Evolutionary conservation across 2,113 vertebrate species (phyloP).

Genomic region (Baryphthengus martii): DNA sequence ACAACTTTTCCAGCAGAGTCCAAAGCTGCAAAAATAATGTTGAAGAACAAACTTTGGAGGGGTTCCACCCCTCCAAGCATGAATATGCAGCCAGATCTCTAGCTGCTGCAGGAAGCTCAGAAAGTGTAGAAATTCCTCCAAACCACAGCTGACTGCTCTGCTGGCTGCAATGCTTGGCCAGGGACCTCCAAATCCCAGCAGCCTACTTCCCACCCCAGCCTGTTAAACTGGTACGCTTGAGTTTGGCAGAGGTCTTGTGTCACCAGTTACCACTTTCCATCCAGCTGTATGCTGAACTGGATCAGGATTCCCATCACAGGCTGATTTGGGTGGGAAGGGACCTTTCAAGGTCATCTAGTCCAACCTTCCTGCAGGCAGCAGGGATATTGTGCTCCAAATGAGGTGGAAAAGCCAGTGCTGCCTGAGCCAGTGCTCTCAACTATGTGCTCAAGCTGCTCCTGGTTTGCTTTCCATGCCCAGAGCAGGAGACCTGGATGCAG

Average conservation of each 20-base stretch:
- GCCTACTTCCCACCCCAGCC: accelerated
- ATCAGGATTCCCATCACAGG: accelerated
- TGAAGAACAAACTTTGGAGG: no score
- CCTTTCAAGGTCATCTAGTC: no score
- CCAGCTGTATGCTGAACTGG: accelerated
- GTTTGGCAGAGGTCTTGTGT: neutral
- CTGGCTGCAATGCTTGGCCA: neutral
- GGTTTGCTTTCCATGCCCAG: neutral
- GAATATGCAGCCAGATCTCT: accelerated
- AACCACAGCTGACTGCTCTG: neutral
- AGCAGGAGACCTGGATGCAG: neutral
- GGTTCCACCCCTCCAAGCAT: accelerated
- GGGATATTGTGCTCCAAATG: no score
- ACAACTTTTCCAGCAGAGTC: neutral
- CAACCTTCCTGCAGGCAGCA: no score
- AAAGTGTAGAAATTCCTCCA: neutral
- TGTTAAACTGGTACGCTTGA: accelerated
- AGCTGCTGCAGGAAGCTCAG: neutral
- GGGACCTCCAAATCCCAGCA: neutral
- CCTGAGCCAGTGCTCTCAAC: accelerated
- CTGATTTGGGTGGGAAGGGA: no score
- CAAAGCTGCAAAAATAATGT: neutral
- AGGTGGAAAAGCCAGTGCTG: neutral
- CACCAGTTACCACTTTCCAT: neutral
- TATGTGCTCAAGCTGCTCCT: neutral